Evolutionary conservation across 2,113 vertebrate genomes (phyloP), one percentile per base, ranked within the genome.

Genomic region (Acanthochromis polyacanthus): DNA sequence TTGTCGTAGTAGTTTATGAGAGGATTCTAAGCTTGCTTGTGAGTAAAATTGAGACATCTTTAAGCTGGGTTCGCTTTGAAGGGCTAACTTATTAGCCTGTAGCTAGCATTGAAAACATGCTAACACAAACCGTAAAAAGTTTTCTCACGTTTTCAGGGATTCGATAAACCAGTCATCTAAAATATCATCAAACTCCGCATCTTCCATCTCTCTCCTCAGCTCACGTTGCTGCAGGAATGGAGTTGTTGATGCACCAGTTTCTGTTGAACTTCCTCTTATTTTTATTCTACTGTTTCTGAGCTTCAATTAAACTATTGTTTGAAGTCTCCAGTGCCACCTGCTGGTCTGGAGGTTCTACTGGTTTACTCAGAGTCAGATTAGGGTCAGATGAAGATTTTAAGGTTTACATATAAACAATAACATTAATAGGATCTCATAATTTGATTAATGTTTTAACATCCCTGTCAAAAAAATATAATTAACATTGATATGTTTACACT

Each of bases 151-250:
- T 75, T 86, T 91, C 32, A 94, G 71, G 0, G 94, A 93, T 58
- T 94, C 89, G 10, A 95, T 91, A 28, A 94, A 93, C 93, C 93
- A 94, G 55, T 94, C 90, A 0, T 95, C 93, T 23, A 91, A 69
- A 69, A 90, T 32, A 53, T 94, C 90, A 0, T 92, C 91, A 25
- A 59, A 56, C 30, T 90, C 82, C 0, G 45, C 1, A 0, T 70
- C 75, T 1, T 82, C 75, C 74, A 83, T 89, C 10, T 53, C 63
- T 12, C 11, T 20, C 12, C 4, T 36, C 50, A 2, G 17, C 4
- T 70, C 23, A 14, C 22, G 5, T 50, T 14, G 2, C 51, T 0
- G 11, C 25, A 5, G 20, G 0, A 3, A 8, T 23, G 38, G 7
- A 16, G 20, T 3, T 65, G 40, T 0, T 43, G 57, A 1, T 17